phyloP scores from a whole-genome alignment of 2,797 vertebrate genomes.

The Knipowitschia caucasica region DNA sequence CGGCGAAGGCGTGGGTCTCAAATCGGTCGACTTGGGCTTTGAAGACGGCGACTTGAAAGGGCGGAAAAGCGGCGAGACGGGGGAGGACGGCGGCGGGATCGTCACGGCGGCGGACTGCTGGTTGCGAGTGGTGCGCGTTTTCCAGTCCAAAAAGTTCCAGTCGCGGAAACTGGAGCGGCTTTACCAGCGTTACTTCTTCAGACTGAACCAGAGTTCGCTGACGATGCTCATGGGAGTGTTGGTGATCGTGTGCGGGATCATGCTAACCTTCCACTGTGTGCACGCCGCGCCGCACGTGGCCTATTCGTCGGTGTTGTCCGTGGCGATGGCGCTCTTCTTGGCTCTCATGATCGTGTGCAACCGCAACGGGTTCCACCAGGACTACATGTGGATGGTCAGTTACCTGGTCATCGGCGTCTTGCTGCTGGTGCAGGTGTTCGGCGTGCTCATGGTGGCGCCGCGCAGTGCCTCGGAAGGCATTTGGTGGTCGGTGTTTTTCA shows the following conservation, averaged over 20 bases:
- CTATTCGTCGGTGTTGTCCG: slow-evolving; percentile 78
- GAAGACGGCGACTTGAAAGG: slow-evolving; percentile 83
- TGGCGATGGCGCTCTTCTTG: slow-evolving; percentile 87
- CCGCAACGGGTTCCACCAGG: slow-evolving; percentile 92
- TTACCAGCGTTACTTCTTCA: slow-evolving; percentile 97
- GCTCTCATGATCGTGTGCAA: slow-evolving; percentile 93
- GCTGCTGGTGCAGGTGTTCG: slow-evolving; percentile 83
- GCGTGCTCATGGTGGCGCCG: slow-evolving; percentile 82
- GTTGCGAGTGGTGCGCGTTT: slow-evolving; percentile 83
- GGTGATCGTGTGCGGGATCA: slow-evolving; percentile 87
- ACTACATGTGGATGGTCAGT: slow-evolving; percentile 97
- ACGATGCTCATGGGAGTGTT: slow-evolving; percentile 96
- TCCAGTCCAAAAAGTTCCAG: slow-evolving; percentile 94
- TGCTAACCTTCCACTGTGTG: slow-evolving; percentile 90
- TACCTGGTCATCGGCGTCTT: slow-evolving; percentile 89
- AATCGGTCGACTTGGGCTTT: slow-evolving; percentile 83
- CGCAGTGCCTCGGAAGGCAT: slow-evolving; percentile 87
- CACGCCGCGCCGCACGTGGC: slow-evolving; percentile 76
- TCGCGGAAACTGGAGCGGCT: slow-evolving; percentile 93
- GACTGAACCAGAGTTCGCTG: slow-evolving; percentile 96
- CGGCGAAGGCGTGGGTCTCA: slow-evolving; percentile 82
- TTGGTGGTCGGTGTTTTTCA: slow-evolving; percentile 96
- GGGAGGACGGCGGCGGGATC: slow-evolving; percentile 65
- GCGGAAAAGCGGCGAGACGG: slow-evolving; percentile 63
- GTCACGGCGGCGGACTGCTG: slow-evolving; percentile 80